These are phyloP conservation scores for Zenarchopterus dispar DNA, from an alignment of 2,797 vertebrate genomes.

Conservation along the genomic window DNA sequence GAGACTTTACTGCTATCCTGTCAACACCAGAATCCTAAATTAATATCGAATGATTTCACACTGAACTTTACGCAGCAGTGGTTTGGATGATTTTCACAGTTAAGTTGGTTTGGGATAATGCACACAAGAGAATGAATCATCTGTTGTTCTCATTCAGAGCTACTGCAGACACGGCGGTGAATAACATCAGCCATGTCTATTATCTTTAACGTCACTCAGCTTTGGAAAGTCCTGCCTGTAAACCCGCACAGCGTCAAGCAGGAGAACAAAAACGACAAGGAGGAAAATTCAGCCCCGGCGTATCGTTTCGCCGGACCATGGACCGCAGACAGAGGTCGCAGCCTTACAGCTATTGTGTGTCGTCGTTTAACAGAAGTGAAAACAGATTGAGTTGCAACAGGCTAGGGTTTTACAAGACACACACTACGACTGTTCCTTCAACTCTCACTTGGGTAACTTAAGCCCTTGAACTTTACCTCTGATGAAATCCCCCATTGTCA, in stretches of 20 bases:
- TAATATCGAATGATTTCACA: conserved; percentile 17
- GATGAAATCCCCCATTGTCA: conserved; percentile 63
- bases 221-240: conserved; percentile 58
- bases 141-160: conserved; percentile 59
- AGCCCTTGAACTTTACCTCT: conserved; percentile 56
- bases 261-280: conserved; percentile 38
- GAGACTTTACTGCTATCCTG: conserved; percentile 32
- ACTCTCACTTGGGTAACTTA: conserved; percentile 64
- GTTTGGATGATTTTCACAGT: conserved; percentile 44
- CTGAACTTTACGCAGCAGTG: conserved; percentile 33
- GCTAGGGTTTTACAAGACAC: conserved; percentile 37
- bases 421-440: conserved; percentile 49
- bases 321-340: conserved; percentile 55
- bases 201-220: conserved; percentile 59
- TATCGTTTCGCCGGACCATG: conserved; percentile 43
- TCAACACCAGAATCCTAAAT: conserved; percentile 40
- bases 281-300: conserved; percentile 48
- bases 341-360: conserved; percentile 59
- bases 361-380: conserved; percentile 49
- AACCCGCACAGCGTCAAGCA: conserved; percentile 47
- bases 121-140: conserved; percentile 48
- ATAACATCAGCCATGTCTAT: conserved; percentile 48
- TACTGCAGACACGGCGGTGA: conserved; percentile 57
- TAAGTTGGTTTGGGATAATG: conserved; percentile 41
- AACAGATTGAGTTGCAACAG: conserved; percentile 55